These are phyloP conservation scores for Eulimnadia texana DNA, from an alignment of 1,140 invertebrate species.

Conservation along the genomic window DNA sequence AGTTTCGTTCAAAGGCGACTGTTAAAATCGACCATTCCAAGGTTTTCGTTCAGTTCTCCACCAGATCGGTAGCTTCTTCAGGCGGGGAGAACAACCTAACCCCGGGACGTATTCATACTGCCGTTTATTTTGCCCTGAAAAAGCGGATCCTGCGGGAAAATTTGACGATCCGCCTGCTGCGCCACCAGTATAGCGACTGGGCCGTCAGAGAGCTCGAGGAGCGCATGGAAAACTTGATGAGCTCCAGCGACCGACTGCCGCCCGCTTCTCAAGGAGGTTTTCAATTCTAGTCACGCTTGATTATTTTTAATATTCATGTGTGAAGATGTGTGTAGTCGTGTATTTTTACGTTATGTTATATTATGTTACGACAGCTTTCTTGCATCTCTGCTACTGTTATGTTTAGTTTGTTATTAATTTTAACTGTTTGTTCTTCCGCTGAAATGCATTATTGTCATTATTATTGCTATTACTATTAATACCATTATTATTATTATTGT, in stretches of 20 bases:
- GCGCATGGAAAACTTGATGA: conserved; percentile 19
- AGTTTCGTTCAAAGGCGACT: conserved; percentile 22
- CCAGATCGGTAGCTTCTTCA: neutral
- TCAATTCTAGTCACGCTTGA: neutral
- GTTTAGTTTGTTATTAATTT: too few species aligned
- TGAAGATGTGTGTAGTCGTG: too few species aligned
- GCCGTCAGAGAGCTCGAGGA: conserved; percentile 26
- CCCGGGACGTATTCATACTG: conserved; percentile 43
- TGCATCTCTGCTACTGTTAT: too few species aligned
- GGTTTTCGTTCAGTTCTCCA: conserved; percentile 21
- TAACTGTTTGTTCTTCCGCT: too few species aligned
- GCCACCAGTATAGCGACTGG: conserved; percentile 7
- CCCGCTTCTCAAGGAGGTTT: neutral
- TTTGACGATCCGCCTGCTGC: conserved; percentile 34
- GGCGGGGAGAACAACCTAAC: conserved; percentile 21
- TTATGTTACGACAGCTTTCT: too few species aligned
- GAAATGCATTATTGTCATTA: too few species aligned
- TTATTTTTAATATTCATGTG: neutral
- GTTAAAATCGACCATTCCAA: conserved; percentile 21
- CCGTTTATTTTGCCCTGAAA: conserved; percentile 65
- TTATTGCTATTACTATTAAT: too few species aligned
- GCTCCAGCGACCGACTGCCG: conserved; percentile 1
- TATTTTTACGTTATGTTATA: too few species aligned
- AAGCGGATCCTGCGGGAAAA: conserved; percentile 39
- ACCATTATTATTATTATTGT: too few species aligned